Base-by-base conservation (phyloP, 1,140 invertebrate genomes). In the Drosophila nigrodunni region DNA sequence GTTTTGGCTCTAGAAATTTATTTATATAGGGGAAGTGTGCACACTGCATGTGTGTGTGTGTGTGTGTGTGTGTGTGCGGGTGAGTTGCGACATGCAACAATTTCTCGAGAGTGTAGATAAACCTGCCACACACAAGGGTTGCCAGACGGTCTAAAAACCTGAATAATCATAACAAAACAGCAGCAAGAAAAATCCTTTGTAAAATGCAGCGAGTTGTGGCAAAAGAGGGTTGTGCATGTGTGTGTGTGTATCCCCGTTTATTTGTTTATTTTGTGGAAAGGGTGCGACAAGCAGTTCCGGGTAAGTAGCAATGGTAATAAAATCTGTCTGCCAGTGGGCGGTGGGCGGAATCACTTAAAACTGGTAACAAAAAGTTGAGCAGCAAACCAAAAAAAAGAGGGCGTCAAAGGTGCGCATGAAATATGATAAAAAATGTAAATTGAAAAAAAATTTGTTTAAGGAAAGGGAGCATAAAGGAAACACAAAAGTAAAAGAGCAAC, bases 101-200 rank as follows among this genome's bases (percentile, higher is more conserved):
- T 30, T 30, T 30, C 25, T 30, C 25, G 25, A 0, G 3, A 30
- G 88, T 74, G 57, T 11, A 44, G 34, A 74, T 67, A 59, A 82
- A 83, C 80, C 80, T 64, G 47, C 18, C 61, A 55, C 85, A 88
- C 77, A 72, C 85, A 88, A 89, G 83, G 83, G 83, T 88, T 89
- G 85, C 54, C 77, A 80, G 59, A 59, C 75, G 54, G 15, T 44
- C 43, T 35, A 55, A 70, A 80, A 68, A 77, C 55, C 70, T 49
- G 68, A 68, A 71, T 62, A 73, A 71, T 74, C 55, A 55, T 62
- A 62, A 58, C 50, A 57, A 61, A 76, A 44, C n/a, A 49, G 46
- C 52, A 62, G 43, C 41, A 54, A 54, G 66, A 43, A 60, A 59
- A 66, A 54, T 60, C 41, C 60, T 44, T 13, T 37, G 15, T 18